Conservation (phyloP, 2,113 vertebrate genomes). For the Microtus pennsylvanicus region DNA sequence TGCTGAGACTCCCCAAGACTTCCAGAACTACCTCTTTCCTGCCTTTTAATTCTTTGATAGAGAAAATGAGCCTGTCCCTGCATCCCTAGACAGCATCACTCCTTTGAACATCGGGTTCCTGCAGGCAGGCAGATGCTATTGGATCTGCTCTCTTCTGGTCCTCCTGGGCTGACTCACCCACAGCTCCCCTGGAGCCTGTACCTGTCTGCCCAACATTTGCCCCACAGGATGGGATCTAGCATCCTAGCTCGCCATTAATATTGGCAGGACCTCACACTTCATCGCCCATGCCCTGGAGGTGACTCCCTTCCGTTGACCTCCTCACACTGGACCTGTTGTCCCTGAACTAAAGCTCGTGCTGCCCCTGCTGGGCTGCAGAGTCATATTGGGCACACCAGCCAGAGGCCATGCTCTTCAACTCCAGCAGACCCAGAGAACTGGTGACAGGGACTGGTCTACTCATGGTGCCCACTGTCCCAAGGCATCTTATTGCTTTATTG, state of each 20-base stretch:
- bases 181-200: background rate
- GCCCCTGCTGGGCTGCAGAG: no score
- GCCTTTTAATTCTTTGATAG: background rate
- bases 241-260: background rate
- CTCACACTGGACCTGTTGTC: no score
- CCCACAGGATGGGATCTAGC: background rate
- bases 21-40: background rate
- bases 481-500: background rate
- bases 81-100: background rate
- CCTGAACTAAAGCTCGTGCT: background rate
- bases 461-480: background rate
- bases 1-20: background rate
- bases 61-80: background rate
- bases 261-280: background rate
- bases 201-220: background rate
- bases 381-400: background rate
- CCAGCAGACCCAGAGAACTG: background rate
- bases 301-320: background rate
- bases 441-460: background rate
- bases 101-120: background rate
- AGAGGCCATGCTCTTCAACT: background rate
- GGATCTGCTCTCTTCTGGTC: background rate
- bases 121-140: accelerated
- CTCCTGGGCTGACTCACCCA: background rate
- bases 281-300: accelerated